These are phyloP conservation scores for Triops longicaudatus DNA, from an alignment of 1,140 invertebrate genomes.

Conservation along the genomic window DNA sequence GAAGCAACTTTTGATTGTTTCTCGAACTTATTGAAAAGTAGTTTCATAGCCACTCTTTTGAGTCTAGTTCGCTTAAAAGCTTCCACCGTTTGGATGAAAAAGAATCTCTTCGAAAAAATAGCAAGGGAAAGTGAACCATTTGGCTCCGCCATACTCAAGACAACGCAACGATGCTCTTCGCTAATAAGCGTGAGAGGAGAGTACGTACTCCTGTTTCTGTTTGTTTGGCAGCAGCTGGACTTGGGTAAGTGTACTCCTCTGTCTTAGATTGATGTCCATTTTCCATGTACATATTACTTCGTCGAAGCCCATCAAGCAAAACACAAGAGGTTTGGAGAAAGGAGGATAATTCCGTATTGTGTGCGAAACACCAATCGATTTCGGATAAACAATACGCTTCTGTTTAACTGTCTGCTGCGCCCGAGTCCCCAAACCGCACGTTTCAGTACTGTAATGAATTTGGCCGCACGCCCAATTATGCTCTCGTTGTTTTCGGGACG, in stretches of 20 bases:
- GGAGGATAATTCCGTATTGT: background rate
- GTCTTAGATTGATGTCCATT: background rate
- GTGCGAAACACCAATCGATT: background rate
- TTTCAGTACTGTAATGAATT: background rate
- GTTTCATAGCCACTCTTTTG: background rate
- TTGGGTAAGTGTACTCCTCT: background rate
- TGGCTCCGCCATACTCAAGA: background rate
- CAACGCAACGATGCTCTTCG: background rate
- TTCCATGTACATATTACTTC: background rate
- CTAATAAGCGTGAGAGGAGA: slow-evolving; percentile 4
- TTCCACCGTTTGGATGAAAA: background rate
- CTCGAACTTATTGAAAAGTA: background rate
- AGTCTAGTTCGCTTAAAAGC: background rate
- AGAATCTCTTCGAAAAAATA: background rate
- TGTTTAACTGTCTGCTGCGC: background rate
- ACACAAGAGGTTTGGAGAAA: background rate
- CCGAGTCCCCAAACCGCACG: background rate
- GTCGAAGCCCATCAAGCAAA: background rate
- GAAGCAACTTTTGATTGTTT: background rate
- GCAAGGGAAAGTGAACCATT: too few relatives aligned
- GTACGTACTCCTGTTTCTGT: background rate
- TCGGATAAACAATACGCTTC: background rate
- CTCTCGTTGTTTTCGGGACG: too few relatives aligned
- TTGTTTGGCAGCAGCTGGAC: background rate
- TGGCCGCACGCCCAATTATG: background rate